A percentile compares a stretch with the other conserved stretches of the same genome.
Evolutionary conservation across 2,888 invertebrate genomes (phyloP).

Genomic region (Sarcophaga caerulescens): DNA sequence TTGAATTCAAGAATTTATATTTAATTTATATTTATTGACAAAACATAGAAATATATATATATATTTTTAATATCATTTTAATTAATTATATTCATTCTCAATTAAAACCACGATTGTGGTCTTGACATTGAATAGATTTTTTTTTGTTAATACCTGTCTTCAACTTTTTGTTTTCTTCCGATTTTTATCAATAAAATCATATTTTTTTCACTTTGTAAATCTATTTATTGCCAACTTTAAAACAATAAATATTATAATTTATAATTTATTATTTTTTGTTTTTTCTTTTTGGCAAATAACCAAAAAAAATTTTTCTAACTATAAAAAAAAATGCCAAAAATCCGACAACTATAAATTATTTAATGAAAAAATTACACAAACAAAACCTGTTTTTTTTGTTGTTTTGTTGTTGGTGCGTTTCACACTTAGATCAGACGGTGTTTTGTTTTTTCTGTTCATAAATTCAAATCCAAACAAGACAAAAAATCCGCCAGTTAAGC

Average conservation of each 20-base stretch:
- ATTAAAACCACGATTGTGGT: neutral
- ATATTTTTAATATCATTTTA: neutral
- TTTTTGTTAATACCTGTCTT: neutral
- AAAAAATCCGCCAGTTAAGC: conserved; percentile 30
- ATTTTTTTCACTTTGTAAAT: conserved; percentile 46
- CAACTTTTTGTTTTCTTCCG: neutral
- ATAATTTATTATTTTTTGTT: conserved; percentile 6
- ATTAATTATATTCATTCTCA: neutral
- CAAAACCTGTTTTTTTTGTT: neutral
- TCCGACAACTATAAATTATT: too few relatives aligned
- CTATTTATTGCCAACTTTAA: conserved; percentile 28
- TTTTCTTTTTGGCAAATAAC: conserved; percentile 38
- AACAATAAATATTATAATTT: conserved; percentile 36
- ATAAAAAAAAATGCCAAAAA: neutral
- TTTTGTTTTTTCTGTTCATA: too few relatives aligned
- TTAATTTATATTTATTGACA: neutral
- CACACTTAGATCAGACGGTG: neutral
- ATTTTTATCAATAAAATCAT: conserved; percentile 31
- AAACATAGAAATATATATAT: neutral
- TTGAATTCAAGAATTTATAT: too few relatives aligned
- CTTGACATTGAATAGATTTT: neutral
- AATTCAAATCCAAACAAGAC: conserved; percentile 1
- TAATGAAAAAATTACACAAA: conserved; percentile 12
- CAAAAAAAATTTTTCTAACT: neutral
- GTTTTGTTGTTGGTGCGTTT: neutral